These are phyloP conservation scores for Hippocampus comes DNA, from an alignment of 2,113 vertebrate genomes.

Conservation along the genomic window DNA sequence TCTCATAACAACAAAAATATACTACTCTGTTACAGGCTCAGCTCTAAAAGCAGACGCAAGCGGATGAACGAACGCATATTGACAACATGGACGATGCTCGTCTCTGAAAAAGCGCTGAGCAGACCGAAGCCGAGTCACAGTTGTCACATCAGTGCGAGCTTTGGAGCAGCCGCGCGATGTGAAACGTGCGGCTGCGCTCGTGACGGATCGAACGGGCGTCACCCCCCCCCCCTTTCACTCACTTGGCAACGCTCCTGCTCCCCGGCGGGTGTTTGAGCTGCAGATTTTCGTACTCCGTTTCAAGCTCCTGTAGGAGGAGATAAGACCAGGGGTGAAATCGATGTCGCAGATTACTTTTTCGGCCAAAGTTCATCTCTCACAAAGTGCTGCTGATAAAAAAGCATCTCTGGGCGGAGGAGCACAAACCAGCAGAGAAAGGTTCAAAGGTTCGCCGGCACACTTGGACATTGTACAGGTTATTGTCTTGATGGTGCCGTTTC, in stretches of 20 bases:
- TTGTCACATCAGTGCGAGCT: neutral
- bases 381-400: conserved; percentile 21
- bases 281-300: conserved; percentile 90
- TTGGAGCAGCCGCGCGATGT: neutral
- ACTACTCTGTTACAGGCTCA: neutral
- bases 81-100: neutral
- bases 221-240: conserved; percentile 51
- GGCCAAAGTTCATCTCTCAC: conserved; percentile 43
- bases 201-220: neutral
- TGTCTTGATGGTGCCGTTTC: neutral
- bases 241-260: conserved; percentile 83
- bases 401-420: no score
- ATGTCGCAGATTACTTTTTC: conserved; percentile 7
- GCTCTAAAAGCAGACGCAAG: neutral
- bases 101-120: neutral
- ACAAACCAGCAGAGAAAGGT: neutral
- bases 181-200: neutral
- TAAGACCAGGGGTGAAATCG: conserved; percentile 5
- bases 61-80: neutral
- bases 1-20: no score
- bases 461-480: neutral
- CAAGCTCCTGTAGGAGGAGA: conserved; percentile 60
- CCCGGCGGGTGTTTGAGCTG: conserved; percentile 73
- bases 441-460: conserved; percentile 26
- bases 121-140: neutral